Evolutionary conservation across 92 coral and sea anemone genomes (phyloP).

Genomic region (Siderastrea radians): DNA sequence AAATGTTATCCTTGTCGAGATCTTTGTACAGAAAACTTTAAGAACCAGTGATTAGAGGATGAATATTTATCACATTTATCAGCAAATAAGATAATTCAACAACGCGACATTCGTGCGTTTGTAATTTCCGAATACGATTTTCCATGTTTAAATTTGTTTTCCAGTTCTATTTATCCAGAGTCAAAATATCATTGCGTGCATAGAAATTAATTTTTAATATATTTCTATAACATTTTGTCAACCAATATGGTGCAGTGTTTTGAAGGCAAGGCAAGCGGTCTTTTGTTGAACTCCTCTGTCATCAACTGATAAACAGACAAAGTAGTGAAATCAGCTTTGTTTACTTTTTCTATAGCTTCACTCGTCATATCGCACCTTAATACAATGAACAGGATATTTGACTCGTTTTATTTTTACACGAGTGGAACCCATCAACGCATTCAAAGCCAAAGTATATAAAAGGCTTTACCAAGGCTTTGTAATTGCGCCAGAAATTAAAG

Average conservation of each 20-base stretch:
- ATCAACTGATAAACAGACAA: conserved; percentile 6
- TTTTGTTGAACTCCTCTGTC: conserved; percentile 13
- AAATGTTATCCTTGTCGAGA: neutral
- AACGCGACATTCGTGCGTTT: neutral
- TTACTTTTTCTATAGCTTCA: conserved; percentile 19
- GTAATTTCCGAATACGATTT: conserved; percentile 17
- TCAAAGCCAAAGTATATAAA: neutral
- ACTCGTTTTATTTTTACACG: neutral
- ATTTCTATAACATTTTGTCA: neutral
- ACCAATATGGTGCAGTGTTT: neutral
- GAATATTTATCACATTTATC: conserved; percentile 17
- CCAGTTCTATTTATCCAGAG: too few relatives aligned
- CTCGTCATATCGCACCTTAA: neutral
- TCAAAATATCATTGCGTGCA: neutral
- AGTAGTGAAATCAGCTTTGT: conserved; percentile 29
- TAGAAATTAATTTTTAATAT: neutral
- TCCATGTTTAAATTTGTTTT: conserved; percentile 8
- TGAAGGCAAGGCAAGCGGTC: neutral
- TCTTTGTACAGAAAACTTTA: conserved; percentile 1
- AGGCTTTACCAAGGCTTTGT: neutral
- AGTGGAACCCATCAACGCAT: neutral
- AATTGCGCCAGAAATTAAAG: neutral
- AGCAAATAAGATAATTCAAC: conserved; percentile 10
- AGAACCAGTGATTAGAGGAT: conserved; percentile 21
- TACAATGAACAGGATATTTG: neutral